Percentiles rank a stretch among this genome's conserved stretches.
phyloP scores from a whole-genome alignment of 2,113 vertebrate species.

The Shinisaurus crocodilurus region DNA sequence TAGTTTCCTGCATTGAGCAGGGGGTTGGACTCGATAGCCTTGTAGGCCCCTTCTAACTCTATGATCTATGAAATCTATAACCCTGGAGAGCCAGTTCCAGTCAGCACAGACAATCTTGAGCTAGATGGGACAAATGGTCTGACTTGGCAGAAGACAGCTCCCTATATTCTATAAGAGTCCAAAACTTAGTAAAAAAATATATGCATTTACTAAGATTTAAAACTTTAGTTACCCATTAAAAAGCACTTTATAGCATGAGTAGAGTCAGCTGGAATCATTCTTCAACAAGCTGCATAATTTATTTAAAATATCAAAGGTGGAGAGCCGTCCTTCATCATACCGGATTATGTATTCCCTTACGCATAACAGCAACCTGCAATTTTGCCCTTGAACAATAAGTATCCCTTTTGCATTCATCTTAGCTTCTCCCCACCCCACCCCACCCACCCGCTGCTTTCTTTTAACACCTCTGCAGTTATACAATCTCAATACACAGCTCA shows the following conservation, averaged over 20 bases:
- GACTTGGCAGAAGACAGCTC: neutral
- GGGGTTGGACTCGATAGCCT: too few relatives aligned
- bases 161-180: neutral
- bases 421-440: neutral
- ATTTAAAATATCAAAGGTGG: neutral
- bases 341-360: slow-evolving; percentile 14
- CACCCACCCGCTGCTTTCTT: neutral
- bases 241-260: neutral
- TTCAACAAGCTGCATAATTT: neutral
- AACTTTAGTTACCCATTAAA: neutral
- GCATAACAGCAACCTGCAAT: slow-evolving; percentile 4
- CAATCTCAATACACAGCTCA: neutral
- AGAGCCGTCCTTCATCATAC: neutral
- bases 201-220: neutral
- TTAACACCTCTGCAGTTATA: neutral
- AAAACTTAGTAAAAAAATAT: neutral
- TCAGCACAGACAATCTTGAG: neutral
- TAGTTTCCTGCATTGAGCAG: too few relatives aligned
- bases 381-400: neutral
- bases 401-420: slow-evolving; percentile 11
- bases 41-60: too few relatives aligned
- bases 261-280: neutral
- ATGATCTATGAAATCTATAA: too few relatives aligned
- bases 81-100: neutral
- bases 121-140: neutral